Evolutionary conservation across 1,140 invertebrate genomes (phyloP).

Genomic region (Meloidogyne exigua): DNA sequence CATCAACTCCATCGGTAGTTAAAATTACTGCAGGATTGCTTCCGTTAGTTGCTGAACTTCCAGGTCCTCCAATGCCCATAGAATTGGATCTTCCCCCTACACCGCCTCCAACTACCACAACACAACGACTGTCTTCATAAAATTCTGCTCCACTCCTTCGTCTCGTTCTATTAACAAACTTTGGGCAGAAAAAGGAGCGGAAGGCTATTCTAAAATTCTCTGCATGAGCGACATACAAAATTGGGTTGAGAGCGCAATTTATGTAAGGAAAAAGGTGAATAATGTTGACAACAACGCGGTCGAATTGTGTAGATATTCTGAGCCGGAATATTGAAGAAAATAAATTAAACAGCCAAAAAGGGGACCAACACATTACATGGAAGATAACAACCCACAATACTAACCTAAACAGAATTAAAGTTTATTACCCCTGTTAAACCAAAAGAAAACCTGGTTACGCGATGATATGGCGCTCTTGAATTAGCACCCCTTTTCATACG

Average conservation of each 20-base stretch:
- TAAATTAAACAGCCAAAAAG: conserved; percentile 63
- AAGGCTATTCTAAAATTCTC: conserved; percentile 63
- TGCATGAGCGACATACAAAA: conserved; percentile 57
- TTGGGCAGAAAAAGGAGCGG: conserved; percentile 48
- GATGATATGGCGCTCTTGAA: conserved; percentile 57
- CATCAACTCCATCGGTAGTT: not conserved
- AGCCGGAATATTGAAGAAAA: conserved; percentile 60
- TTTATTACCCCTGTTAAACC: not conserved
- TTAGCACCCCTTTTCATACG: conserved; percentile 40
- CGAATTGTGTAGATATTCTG: conserved; percentile 60
- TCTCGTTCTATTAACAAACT: not conserved
- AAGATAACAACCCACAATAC: conserved; percentile 63
- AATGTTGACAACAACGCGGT: conserved; percentile 61
- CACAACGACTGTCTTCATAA: conserved; percentile 6
- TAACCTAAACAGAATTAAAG: conserved; percentile 16
- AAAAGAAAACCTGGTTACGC: conserved; percentile 58
- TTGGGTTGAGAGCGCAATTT: conserved; percentile 62
- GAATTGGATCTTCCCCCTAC: not conserved
- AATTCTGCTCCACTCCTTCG: conserved; percentile 4
- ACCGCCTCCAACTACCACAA: not conserved
- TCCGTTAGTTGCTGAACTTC: conserved; percentile 1
- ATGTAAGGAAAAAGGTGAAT: conserved; percentile 63
- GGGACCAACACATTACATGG: conserved; percentile 62
- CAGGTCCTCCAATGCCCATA: conserved; percentile 10
- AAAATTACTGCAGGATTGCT: not conserved